Conservation (phyloP, 2,797 vertebrate genomes). For the Stomatorhinus walkeri region DNA sequence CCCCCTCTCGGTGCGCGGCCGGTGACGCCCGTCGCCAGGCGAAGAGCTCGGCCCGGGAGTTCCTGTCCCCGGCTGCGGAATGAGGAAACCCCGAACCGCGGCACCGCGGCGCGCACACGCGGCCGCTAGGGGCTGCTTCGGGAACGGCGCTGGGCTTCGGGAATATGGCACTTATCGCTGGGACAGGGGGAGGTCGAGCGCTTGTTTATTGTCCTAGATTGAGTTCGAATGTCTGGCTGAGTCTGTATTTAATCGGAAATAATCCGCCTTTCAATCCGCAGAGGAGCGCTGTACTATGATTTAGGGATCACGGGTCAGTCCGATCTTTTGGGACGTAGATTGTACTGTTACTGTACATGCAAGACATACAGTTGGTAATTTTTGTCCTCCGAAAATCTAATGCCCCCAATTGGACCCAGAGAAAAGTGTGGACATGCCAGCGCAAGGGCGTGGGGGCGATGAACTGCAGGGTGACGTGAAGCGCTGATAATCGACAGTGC, state of each 20-base stretch:
- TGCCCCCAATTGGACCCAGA: background rate
- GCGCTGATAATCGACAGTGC: background rate
- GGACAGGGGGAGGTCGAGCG: background rate
- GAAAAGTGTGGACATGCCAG: background rate
- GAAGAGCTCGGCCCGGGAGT: background rate
- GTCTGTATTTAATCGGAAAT: background rate
- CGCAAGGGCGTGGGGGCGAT: background rate
- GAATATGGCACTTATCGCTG: background rate
- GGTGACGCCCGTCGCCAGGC: background rate
- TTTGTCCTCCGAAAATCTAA: background rate
- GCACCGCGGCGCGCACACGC: background rate
- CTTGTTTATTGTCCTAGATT: background rate
- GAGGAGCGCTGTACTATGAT: background rate
- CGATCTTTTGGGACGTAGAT: background rate
- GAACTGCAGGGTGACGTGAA: background rate
- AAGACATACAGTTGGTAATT: background rate
- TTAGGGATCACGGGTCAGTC: background rate
- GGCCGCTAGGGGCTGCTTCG: background rate
- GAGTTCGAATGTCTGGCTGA: background rate
- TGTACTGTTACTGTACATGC: background rate
- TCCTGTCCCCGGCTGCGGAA: background rate
- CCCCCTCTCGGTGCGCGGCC: background rate
- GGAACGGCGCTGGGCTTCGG: background rate
- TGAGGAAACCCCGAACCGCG: conserved; percentile 9
- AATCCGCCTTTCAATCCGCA: background rate